A percentile compares a stretch with the other conserved stretches of the same genome.
These are phyloP conservation scores for Acleris holmiana DNA, from an alignment of 2,888 invertebrate genomes.

Conservation along the genomic window DNA sequence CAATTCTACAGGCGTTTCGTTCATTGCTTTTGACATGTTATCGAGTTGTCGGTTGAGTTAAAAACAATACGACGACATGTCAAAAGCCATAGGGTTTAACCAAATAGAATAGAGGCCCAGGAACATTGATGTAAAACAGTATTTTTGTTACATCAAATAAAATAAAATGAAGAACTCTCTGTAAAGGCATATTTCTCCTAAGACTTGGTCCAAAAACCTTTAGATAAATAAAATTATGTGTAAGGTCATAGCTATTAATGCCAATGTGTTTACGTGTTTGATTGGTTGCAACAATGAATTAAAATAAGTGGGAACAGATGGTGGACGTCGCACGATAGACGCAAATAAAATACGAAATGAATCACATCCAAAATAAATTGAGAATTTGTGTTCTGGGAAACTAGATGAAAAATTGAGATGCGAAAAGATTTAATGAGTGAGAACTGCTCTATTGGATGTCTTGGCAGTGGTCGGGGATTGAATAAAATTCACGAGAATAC, in stretches of 20 bases:
- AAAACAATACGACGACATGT: no score
- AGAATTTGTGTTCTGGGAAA: conserved; percentile 9
- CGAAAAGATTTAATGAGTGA: conserved; percentile 16
- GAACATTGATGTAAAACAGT: no score
- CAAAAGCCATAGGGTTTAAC: no score
- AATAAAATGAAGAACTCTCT: no score
- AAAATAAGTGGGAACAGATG: conserved; percentile 27
- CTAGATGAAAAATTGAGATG: conserved; percentile 7
- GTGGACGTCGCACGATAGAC: conserved; percentile 10
- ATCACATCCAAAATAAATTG: conserved; percentile 23
- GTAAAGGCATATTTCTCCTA: no score
- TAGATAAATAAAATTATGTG: no score
- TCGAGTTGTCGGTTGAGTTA: no score
- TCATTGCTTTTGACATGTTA: no score
- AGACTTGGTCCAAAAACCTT: background rate
- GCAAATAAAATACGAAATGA: conserved; percentile 31
- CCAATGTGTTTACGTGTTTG: conserved; percentile 1
- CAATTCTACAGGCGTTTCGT: no score
- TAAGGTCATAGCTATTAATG: no score
- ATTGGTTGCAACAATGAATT: conserved; percentile 20
- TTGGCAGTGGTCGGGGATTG: conserved; percentile 5
- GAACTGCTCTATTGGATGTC: conserved; percentile 15
- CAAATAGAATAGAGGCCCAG: no score
- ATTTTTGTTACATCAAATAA: no score
- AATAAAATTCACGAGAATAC: background rate